Base-by-base conservation (phyloP, 2,797 vertebrate species). In the Clarias platycephalus region DNA sequence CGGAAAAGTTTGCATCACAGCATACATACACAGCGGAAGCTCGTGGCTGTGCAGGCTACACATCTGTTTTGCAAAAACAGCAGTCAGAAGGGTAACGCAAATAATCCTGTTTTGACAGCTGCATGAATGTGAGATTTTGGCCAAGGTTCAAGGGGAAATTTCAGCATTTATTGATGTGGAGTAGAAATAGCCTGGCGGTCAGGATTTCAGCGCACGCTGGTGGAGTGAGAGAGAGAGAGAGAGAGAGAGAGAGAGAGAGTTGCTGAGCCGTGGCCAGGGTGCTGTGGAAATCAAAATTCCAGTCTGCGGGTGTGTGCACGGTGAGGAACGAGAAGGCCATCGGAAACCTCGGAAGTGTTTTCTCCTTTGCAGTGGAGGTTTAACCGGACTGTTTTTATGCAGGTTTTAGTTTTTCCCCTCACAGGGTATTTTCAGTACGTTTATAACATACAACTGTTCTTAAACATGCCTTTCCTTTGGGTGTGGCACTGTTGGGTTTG, bases 121-220 rank as follows among this genome's bases (percentile, higher is more conserved):
- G 58, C 26, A 86, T 77, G 53, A 80, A 82, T 72, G 57, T n/a
- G 67, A 72, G 70, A 37, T 68, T 86, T 62, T 85, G 84, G 68
- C 44, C 60, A 80, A 24, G 24, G 26, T 53, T 62, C 68, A 74
- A 68, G 68, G 57, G 80, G 58, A 78, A 77, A 74, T n/a, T 86
- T 80, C 37, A 89, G 66, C 44, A 67, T 85, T 83, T 68, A 77
- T 49, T 77, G 66, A 68, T 62, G 72, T 66, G 34, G 24, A 66
- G 70, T 80, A 84, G 55, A 87, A 88, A 87, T 76, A 86, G 79
- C 24, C 62, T 49, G 81, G 81, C 57, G 81, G 80, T 77, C n/a
- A 64, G 67, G 70, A 60, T 80, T 80, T 80, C 18, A 71, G 80
- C 75, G 60, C 55, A 15, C 31, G 16, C 18, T 79, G 60, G 26